Conservation (phyloP, 2,797 vertebrate genomes). For the Pampus argenteus region DNA sequence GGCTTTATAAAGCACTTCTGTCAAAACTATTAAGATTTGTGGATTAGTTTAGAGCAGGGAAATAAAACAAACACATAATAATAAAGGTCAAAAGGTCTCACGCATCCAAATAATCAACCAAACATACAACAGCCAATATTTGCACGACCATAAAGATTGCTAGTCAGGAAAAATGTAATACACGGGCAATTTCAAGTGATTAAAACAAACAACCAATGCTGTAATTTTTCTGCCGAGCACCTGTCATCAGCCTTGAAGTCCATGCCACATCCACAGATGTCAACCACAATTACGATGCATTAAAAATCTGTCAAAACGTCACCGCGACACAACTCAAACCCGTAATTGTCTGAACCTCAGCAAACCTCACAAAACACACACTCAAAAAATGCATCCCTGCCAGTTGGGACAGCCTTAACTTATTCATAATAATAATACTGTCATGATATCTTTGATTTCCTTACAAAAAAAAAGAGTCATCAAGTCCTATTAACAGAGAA, state of each 20-base stretch:
- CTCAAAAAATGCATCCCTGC: background rate
- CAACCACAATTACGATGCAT: background rate
- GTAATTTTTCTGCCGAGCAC: background rate
- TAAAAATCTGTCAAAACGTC: slow-evolving; percentile 34
- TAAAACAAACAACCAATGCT: slow-evolving; percentile 2
- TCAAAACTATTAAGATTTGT: slow-evolving; percentile 80
- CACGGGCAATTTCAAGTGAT: background rate
- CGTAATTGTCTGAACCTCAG: too few relatives aligned
- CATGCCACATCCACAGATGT: slow-evolving; percentile 11
- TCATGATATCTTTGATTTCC: slow-evolving; percentile 53
- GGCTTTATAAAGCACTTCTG: slow-evolving; percentile 79
- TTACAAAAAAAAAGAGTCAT: slow-evolving; percentile 48
- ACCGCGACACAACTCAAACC: background rate
- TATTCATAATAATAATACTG: slow-evolving; percentile 63
- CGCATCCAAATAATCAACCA: background rate
- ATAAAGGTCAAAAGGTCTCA: slow-evolving; percentile 6
- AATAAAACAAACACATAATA: too few relatives aligned
- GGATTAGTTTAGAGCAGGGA: slow-evolving; percentile 58
- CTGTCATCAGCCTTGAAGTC: background rate
- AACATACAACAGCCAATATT: slow-evolving; percentile 24
- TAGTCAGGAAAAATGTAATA: slow-evolving; percentile 28
- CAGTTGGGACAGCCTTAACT: slow-evolving; percentile 43
- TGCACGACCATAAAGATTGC: background rate
- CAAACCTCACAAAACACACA: slow-evolving; percentile 27
- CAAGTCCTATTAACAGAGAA: slow-evolving; percentile 32